Evolutionary conservation across 2,113 vertebrate species (phyloP).

Genomic region (Isichthys henryi): DNA sequence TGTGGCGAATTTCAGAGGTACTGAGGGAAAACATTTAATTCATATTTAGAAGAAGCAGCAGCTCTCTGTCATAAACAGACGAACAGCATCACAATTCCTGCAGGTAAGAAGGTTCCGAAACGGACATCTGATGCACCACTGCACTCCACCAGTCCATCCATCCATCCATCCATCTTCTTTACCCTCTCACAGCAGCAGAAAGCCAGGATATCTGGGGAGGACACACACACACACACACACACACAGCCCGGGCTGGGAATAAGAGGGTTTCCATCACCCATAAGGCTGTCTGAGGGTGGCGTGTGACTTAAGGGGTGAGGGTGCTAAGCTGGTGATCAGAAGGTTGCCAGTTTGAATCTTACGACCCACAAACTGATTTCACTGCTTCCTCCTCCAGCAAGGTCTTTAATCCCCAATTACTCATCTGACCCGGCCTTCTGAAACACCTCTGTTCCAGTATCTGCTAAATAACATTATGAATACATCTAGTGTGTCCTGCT

Average conservation of each 20-base stretch:
- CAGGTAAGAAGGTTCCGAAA: not conserved
- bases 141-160: not conserved
- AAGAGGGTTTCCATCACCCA: not conserved
- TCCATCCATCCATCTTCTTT: not conserved
- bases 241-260: not conserved
- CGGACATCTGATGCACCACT: not conserved
- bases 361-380: not conserved
- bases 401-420: not conserved
- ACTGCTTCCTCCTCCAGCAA: not conserved
- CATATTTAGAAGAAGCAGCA: not conserved
- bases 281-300: not conserved
- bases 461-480: not conserved
- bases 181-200: not conserved
- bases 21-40: not conserved
- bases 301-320: not conserved
- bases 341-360: not conserved
- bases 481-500: not conserved
- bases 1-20: not conserved
- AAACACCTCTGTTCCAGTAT: not conserved
- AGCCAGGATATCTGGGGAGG: not conserved
- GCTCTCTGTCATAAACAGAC: not conserved
- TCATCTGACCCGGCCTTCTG: not conserved
- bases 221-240: not conserved
- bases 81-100: not conserved
- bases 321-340: not conserved